Conservation (phyloP, 2,113 vertebrate species). For the Maccullochella peelii region DNA sequence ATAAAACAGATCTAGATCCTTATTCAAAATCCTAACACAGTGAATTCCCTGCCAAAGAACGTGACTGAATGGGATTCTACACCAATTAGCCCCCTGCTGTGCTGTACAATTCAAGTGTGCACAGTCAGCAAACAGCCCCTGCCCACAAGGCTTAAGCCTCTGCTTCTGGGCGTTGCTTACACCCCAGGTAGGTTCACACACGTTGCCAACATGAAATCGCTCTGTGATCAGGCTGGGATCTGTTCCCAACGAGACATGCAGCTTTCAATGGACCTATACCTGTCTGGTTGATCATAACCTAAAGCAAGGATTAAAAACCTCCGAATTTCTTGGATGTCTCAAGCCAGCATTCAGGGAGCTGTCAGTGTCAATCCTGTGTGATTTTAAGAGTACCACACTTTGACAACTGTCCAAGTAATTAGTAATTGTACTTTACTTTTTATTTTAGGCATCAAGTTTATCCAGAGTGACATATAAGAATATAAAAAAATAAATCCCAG, state of each 20-base stretch:
- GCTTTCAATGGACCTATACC: conserved; percentile 34
- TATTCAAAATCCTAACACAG: conserved; percentile 3
- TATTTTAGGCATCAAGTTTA: conserved; percentile 13
- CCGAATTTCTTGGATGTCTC: conserved; percentile 35
- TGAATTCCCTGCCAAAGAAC: conserved; percentile 21
- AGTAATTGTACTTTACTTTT: conserved; percentile 34
- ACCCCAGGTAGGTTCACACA: conserved; percentile 34
- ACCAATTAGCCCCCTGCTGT: conserved; percentile 45
- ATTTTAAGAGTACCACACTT: background rate
- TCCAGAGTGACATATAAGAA: conserved; percentile 22
- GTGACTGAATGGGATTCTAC: conserved; percentile 6
- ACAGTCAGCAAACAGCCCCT: conserved; percentile 49
- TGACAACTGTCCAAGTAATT: conserved; percentile 61
- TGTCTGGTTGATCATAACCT: conserved; percentile 57
- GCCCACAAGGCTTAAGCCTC: conserved; percentile 4
- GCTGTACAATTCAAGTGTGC: background rate
- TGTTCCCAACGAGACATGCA: conserved; percentile 4
- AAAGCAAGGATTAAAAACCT: conserved; percentile 66
- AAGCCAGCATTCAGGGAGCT: conserved; percentile 24
- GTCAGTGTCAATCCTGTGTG: conserved; percentile 48
- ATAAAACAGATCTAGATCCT: background rate
- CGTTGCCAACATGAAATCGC: conserved; percentile 25
- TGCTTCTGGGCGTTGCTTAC: conserved; percentile 19
- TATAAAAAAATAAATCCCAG: conserved; percentile 1
- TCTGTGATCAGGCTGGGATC: conserved; percentile 36